A percentile compares a stretch with the other conserved stretches of the same genome.
Conservation (phyloP, 2,888 invertebrate species). For the Mimas tiliae region DNA sequence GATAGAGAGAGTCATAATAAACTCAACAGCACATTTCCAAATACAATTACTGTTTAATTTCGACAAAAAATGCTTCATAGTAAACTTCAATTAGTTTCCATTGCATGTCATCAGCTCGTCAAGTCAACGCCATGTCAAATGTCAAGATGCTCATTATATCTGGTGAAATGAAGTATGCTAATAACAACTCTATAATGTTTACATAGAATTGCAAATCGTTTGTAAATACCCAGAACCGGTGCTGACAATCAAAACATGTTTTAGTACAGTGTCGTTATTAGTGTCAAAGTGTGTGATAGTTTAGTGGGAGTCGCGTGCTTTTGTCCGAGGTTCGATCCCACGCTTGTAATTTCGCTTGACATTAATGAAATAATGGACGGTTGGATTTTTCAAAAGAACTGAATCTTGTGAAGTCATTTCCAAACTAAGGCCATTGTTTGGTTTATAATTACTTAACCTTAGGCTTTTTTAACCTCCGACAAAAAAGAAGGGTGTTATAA, state of each 20-base stretch:
- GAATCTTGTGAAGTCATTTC: not conserved
- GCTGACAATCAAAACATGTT: constrained; percentile 21
- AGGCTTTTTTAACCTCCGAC: too few species aligned
- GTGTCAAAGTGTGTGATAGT: constrained; percentile 21
- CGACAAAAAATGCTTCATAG: constrained; percentile 25
- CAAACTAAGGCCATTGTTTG: too few species aligned
- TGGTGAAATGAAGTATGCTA: not conserved
- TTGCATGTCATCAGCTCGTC: constrained; percentile 55
- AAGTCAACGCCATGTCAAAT: constrained; percentile 43
- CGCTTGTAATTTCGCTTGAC: constrained; percentile 9
- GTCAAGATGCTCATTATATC: constrained; percentile 24
- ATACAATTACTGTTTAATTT: constrained; percentile 1
- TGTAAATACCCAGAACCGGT: not conserved
- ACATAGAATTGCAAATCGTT: not conserved
- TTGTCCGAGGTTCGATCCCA: constrained; percentile 12
- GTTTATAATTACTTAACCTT: too few species aligned
- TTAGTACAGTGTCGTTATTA: constrained; percentile 20
- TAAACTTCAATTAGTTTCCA: constrained; percentile 49
- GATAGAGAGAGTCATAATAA: too few species aligned
- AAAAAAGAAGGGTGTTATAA: too few species aligned
- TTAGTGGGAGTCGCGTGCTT: constrained; percentile 9
- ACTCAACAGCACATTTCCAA: not conserved
- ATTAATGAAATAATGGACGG: constrained; percentile 4
- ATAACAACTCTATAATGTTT: not conserved
- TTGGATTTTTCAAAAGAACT: not conserved